Evolutionary conservation across 2,888 invertebrate genomes (phyloP).

Genomic region (Athrips mouffetella): DNA sequence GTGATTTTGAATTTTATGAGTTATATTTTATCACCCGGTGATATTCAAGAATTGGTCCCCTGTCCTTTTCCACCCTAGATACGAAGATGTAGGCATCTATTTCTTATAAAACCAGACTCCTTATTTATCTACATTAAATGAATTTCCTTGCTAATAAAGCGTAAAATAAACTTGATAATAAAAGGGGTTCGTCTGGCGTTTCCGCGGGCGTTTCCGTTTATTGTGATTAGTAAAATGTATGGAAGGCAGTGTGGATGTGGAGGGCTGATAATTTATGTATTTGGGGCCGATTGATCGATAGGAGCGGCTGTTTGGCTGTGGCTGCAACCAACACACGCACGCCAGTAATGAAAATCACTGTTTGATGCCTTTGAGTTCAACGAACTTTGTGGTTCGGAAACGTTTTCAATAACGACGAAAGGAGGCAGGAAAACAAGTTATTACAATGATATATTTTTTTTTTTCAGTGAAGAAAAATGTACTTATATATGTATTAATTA

Average conservation of each 20-base stretch:
- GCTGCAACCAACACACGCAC: conserved; percentile 28
- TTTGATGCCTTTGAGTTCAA: conserved; percentile 24
- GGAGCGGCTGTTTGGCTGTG: conserved; percentile 26
- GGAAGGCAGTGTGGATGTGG: background rate
- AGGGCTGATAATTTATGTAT: conserved; percentile 33
- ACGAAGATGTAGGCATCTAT: no score
- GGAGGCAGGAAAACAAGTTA: background rate
- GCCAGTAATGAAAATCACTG: conserved; percentile 18
- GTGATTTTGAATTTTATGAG: no score
- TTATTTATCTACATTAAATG: background rate
- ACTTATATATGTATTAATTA: no score
- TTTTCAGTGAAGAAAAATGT: background rate
- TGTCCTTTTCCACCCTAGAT: no score
- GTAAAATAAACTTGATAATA: background rate
- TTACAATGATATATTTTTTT: background rate
- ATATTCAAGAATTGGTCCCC: no score
- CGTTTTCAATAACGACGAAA: conserved; percentile 1
- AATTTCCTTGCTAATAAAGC: background rate
- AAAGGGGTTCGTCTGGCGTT: background rate
- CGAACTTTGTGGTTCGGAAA: conserved; percentile 21
- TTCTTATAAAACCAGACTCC: background rate
- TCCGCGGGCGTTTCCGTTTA: background rate
- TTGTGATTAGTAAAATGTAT: conserved; percentile 1
- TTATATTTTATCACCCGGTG: no score
- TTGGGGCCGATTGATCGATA: conserved; percentile 47